Evolutionary conservation across 2,113 vertebrate species (phyloP).

Genomic region (Oceanodroma tethys): DNA sequence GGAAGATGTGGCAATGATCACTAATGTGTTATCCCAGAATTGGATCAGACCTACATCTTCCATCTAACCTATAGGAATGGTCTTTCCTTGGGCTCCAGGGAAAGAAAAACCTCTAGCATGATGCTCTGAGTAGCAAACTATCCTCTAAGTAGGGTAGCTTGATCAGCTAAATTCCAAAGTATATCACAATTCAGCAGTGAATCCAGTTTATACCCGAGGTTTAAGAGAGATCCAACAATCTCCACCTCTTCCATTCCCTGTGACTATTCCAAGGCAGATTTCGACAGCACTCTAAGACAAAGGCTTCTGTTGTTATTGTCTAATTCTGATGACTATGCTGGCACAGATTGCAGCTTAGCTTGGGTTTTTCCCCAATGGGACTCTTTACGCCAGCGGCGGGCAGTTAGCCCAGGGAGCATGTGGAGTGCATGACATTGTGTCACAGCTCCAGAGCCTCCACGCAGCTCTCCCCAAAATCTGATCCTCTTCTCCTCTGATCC

Average conservation of each 20-base stretch:
- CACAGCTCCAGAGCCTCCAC: background rate
- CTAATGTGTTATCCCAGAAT: background rate
- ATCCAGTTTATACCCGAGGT: background rate
- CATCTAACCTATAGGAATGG: background rate
- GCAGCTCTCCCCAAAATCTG: background rate
- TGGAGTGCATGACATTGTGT: background rate
- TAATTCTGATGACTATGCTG: background rate
- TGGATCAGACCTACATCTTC: background rate
- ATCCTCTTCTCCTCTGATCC: background rate
- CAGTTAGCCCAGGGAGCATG: background rate
- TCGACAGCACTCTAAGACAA: accelerated
- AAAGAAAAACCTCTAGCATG: background rate
- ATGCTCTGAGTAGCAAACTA: background rate
- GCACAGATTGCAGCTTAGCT: background rate
- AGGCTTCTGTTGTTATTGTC: background rate
- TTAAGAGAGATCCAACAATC: background rate
- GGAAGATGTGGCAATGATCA: background rate
- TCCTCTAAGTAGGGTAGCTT: background rate
- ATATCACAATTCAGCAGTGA: background rate
- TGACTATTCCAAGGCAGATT: background rate
- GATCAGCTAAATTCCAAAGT: background rate
- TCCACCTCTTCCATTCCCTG: background rate
- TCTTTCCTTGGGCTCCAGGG: background rate
- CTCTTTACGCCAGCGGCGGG: background rate
- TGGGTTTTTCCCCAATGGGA: background rate